Evolutionary conservation across 1,140 invertebrate genomes (phyloP).

Genomic region (Wasmannia auropunctata): DNA sequence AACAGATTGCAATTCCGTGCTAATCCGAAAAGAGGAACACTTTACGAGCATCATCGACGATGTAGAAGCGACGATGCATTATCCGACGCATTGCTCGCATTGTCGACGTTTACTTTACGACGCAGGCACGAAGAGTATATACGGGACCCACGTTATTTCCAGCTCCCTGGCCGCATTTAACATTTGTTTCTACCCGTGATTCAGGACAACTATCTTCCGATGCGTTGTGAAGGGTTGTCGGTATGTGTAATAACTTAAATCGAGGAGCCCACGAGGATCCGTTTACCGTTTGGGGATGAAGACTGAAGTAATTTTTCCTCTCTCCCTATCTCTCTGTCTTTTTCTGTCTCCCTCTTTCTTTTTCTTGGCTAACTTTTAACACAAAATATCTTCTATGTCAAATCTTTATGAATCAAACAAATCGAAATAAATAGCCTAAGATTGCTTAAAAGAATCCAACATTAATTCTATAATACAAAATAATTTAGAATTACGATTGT

Average conservation of each 20-base stretch:
- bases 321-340: background rate
- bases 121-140: background rate
- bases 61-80: conserved; percentile 39
- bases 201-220: background rate
- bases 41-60: conserved; percentile 49
- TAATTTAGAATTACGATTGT: background rate
- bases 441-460: background rate
- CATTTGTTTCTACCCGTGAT: conserved; percentile 61
- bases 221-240: background rate
- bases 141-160: conserved; percentile 63
- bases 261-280: background rate
- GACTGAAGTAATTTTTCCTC: background rate
- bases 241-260: conserved; percentile 44
- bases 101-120: conserved; percentile 66
- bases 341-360: background rate
- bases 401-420: background rate
- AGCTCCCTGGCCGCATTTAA: conserved; percentile 62
- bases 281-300: background rate
- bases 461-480: conserved; percentile 1
- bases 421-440: background rate
- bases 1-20: conserved; percentile 23
- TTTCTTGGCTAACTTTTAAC: background rate
- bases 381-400: background rate
- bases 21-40: conserved; percentile 23
- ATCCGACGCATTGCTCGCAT: conserved; percentile 66